A percentile compares a stretch with the other conserved stretches of the same genome.
Conservation (phyloP, 2,113 vertebrate species). For the Rhinolophus ferrumequinum region DNA sequence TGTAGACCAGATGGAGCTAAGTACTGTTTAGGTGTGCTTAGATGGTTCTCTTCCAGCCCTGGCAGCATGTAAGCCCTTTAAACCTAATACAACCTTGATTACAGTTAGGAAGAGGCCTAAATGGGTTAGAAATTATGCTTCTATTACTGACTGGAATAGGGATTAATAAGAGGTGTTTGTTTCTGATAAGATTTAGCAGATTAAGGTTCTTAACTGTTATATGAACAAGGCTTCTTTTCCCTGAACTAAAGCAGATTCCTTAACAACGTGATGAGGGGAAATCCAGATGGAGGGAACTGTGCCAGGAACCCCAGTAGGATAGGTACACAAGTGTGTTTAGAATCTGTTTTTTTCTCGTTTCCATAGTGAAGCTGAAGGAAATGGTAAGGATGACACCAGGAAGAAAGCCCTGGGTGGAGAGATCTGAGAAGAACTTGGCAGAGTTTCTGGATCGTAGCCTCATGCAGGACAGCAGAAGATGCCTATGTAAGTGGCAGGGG, state of each 20-base stretch:
- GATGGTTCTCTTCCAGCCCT: background rate
- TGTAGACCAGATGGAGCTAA: background rate
- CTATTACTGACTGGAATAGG: background rate
- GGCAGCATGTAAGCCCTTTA: background rate
- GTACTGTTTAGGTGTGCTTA: background rate
- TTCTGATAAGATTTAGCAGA: background rate
- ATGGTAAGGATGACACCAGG: background rate
- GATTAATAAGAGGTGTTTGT: background rate
- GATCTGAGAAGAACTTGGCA: background rate
- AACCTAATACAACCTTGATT: background rate
- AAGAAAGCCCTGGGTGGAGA: background rate
- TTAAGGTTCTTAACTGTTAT: background rate
- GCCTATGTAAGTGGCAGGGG: background rate
- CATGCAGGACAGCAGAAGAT: background rate
- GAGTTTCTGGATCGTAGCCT: background rate
- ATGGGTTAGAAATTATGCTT: background rate
- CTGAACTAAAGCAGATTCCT: background rate
- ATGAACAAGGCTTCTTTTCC: background rate
- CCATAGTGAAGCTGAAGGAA: background rate
- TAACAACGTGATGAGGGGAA: background rate
- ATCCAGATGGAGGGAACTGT: too few relatives aligned
- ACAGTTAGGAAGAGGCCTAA: background rate
- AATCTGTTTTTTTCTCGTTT: background rate
- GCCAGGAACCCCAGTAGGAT: background rate
- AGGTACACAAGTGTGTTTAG: too few relatives aligned